A percentile compares a stretch with the other conserved stretches of the same genome.
Evolutionary conservation across 2,888 invertebrate genomes (phyloP).

Genomic region (Drosophila pullipes): DNA sequence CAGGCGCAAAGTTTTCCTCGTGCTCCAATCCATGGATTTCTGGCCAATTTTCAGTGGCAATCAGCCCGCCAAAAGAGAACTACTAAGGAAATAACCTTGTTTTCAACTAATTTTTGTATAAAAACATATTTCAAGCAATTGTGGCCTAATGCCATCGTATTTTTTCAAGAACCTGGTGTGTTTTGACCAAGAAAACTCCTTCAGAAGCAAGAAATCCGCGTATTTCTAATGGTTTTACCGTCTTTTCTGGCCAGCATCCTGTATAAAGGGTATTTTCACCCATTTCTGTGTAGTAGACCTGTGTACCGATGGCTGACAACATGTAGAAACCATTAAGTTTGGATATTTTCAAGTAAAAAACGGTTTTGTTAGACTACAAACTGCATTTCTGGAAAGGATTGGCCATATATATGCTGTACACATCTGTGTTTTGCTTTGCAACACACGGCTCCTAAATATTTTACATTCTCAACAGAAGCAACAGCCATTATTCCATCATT

Average conservation of each 20-base stretch:
- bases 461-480: background rate
- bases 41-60: constrained; percentile 49
- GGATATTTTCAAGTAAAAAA: constrained; percentile 1
- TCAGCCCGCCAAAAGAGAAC: constrained; percentile 53
- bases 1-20: constrained; percentile 66
- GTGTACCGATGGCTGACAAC: constrained; percentile 5
- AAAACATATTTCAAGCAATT: constrained; percentile 16
- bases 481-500: background rate
- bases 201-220: constrained; percentile 13
- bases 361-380: background rate
- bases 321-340: background rate
- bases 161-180: constrained; percentile 6
- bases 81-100: constrained; percentile 3
- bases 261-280: constrained; percentile 1
- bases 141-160: background rate
- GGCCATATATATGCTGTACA: background rate
- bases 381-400: constrained; percentile 71
- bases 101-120: constrained; percentile 15
- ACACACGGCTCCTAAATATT: background rate
- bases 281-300: constrained; percentile 1
- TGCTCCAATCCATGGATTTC: constrained; percentile 51
- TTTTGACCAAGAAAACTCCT: constrained; percentile 20
- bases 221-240: constrained; percentile 27
- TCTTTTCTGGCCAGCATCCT: constrained; percentile 45
- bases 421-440: background rate